Percentiles rank a stretch among this genome's conserved stretches.
Conservation (phyloP, 1,140 invertebrate genomes). For the Drosophila pectinifera region DNA sequence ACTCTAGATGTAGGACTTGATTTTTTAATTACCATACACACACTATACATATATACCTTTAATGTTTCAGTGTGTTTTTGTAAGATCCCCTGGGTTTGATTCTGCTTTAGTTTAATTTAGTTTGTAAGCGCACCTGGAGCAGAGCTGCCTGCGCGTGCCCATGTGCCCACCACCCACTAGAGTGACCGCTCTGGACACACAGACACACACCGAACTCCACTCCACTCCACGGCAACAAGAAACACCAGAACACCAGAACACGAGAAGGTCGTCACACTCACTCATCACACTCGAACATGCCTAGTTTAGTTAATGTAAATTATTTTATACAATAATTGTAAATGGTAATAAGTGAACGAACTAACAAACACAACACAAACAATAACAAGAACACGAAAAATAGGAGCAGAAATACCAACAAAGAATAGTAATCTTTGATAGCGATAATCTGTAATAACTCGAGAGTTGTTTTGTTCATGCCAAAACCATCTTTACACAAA, state of each 20-base stretch:
- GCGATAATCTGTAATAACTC: constrained; percentile 67
- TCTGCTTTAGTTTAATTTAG: constrained; percentile 77
- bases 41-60: constrained; percentile 1
- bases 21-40: constrained; percentile 30
- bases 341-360: constrained; percentile 65
- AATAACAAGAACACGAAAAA: constrained; percentile 33
- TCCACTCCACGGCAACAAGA: constrained; percentile 13
- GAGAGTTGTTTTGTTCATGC: constrained; percentile 76
- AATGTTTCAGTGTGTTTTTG: constrained; percentile 49
- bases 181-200: constrained; percentile 14
- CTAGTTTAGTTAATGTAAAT: constrained; percentile 83
- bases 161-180: constrained; percentile 38
- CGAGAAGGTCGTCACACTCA: background rate
- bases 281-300: constrained; percentile 43
- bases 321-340: constrained; percentile 77
- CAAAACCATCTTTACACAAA: constrained; percentile 46
- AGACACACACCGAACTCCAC: constrained; percentile 20
- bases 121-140: constrained; percentile 66
- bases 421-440: constrained; percentile 34
- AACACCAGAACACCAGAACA: constrained; percentile 5
- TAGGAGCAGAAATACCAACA: constrained; percentile 35
- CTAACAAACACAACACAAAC: constrained; percentile 44
- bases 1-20: constrained; percentile 47
- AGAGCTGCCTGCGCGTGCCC: constrained; percentile 54
- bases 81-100: constrained; percentile 36